These are phyloP conservation scores for Zaprionus capensis DNA, from an alignment of 1,140 invertebrate genomes.

Conservation along the genomic window DNA sequence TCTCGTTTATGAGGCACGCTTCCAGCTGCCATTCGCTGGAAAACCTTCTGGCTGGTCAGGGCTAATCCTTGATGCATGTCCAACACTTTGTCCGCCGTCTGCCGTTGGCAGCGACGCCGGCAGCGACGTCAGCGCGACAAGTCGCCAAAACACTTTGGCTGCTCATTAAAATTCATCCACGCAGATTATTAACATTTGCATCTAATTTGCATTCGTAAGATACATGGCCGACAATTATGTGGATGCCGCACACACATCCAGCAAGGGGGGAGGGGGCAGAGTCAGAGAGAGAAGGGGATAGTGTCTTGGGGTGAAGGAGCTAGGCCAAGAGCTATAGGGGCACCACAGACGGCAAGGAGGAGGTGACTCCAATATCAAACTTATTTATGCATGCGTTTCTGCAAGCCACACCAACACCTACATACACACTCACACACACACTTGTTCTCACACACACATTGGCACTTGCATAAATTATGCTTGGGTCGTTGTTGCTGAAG, in stretches of 20 bases:
- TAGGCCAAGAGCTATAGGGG: constrained; percentile 14
- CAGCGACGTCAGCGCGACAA: constrained; percentile 51
- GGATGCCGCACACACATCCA: constrained; percentile 60
- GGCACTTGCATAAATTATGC: constrained; percentile 74
- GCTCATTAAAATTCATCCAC: constrained; percentile 81
- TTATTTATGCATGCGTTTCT: constrained; percentile 80
- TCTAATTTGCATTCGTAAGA: constrained; percentile 81
- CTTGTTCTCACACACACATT: constrained; percentile 28
- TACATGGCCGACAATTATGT: constrained; percentile 82
- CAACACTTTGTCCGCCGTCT: constrained; percentile 48
- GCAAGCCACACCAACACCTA: constrained; percentile 44
- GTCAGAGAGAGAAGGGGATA: not conserved
- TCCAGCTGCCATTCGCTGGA: constrained; percentile 35
- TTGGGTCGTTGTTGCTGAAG: constrained; percentile 4
- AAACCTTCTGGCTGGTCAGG: constrained; percentile 52
- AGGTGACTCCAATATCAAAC: constrained; percentile 44
- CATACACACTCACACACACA: constrained; percentile 26
- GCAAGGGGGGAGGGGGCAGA: constrained; percentile 14
- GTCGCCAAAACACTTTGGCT: constrained; percentile 78
- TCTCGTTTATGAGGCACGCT: constrained; percentile 29
- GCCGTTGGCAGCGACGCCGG: constrained; percentile 10
- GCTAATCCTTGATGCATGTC: constrained; percentile 64
- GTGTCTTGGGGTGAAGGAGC: constrained; percentile 1
- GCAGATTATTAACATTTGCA: constrained; percentile 83
- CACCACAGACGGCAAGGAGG: constrained; percentile 10